Evolutionary conservation across 2,113 vertebrate species (phyloP).

Genomic region (Onychostruthus taczanowskii): DNA sequence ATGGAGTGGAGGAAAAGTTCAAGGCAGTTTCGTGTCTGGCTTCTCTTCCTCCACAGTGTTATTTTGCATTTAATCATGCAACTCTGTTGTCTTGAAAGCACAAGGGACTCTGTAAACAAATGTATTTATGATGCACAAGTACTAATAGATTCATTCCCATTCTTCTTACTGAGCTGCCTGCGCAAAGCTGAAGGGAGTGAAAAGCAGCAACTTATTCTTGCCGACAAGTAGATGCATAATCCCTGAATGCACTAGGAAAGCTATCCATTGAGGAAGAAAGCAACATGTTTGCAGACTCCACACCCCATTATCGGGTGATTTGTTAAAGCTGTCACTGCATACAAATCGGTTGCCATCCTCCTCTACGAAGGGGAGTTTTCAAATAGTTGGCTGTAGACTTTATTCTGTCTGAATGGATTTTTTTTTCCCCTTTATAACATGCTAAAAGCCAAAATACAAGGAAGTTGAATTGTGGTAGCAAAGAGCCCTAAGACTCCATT

Average conservation of each 20-base stretch:
- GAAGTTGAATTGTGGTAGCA: background rate
- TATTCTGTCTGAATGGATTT: background rate
- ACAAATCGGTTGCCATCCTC: background rate
- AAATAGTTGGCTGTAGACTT: background rate
- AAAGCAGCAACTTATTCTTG: background rate
- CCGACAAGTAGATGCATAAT: background rate
- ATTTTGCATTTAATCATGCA: background rate
- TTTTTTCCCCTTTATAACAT: background rate
- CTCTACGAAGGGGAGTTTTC: background rate
- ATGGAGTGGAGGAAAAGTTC: background rate
- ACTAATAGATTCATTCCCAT: background rate
- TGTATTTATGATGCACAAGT: background rate
- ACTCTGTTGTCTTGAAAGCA: background rate
- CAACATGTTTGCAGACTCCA: constrained; percentile 9
- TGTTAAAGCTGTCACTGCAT: constrained; percentile 29
- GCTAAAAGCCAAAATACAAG: background rate
- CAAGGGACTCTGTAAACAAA: background rate
- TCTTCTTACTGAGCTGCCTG: background rate
- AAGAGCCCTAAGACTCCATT: background rate
- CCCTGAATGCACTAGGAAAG: background rate
- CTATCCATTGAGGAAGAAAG: background rate
- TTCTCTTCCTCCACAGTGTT: background rate
- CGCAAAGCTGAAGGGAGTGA: background rate
- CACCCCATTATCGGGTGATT: constrained; percentile 27
- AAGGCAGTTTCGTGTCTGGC: background rate